phyloP scores from a whole-genome alignment of 2,888 invertebrate genomes.

The Panopea generosa region DNA sequence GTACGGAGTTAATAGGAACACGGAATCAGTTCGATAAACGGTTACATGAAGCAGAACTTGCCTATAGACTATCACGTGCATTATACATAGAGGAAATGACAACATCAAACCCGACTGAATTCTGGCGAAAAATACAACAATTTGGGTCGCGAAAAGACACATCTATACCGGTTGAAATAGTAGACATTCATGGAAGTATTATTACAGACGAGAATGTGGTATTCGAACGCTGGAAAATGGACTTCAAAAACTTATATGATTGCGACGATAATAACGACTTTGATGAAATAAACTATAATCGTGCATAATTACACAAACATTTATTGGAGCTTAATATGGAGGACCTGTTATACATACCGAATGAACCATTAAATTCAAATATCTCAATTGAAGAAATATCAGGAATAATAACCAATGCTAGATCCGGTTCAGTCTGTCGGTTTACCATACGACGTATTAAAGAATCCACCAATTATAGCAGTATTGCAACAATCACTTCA shows the following conservation, averaged over 20 bases:
- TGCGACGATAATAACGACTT: conserved; percentile 14
- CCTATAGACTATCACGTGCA: too few relatives aligned
- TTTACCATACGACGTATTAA: conserved; percentile 28
- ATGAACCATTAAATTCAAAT: conserved; percentile 10
- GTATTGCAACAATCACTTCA: conserved; percentile 28
- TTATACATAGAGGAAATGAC: conserved; percentile 16
- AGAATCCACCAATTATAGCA: conserved; percentile 21
- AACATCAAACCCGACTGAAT: conserved; percentile 15
- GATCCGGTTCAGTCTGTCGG: conserved; percentile 13
- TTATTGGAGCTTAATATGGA: conserved; percentile 26
- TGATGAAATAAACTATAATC: conserved; percentile 12
- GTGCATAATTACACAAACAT: conserved; percentile 25
- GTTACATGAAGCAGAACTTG: too few relatives aligned
- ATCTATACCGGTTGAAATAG: conserved; percentile 9
- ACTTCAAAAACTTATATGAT: conserved; percentile 30
- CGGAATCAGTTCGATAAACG: too few relatives aligned
- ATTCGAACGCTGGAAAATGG: conserved; percentile 19
- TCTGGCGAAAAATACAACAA: conserved; percentile 14
- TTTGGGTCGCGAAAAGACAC: conserved; percentile 14
- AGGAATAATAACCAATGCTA: conserved; percentile 4
- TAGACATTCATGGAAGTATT: not conserved
- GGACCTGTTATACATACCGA: conserved; percentile 27
- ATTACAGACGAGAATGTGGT: conserved; percentile 1
- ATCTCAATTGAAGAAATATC: conserved; percentile 22
- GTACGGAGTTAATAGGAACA: too few relatives aligned